Evolutionary conservation across 2,113 vertebrate genomes (phyloP).

Genomic region (Hippocampus barbouri): DNA sequence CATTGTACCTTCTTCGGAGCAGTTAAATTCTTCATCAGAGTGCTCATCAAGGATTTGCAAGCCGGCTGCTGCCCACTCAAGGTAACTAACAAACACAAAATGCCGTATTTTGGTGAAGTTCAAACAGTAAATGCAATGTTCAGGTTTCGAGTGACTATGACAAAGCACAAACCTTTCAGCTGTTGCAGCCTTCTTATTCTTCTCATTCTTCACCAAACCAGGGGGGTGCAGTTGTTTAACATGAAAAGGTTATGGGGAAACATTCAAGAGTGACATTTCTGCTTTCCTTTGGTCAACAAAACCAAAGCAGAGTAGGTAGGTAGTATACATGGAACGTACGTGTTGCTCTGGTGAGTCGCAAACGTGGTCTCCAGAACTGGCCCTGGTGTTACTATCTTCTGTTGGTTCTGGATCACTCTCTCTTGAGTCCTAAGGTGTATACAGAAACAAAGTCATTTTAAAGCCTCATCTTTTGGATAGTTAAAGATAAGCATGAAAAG

Average conservation of each 20-base stretch:
- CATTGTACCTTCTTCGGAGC: neutral
- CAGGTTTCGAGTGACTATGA: neutral
- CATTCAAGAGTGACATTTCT: neutral
- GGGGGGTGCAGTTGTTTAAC: no score
- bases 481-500: neutral
- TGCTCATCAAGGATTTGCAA: slow-evolving; percentile 2
- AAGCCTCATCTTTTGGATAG: neutral
- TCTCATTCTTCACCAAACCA: no score
- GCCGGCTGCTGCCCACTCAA: neutral
- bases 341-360: slow-evolving; percentile 63
- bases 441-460: neutral
- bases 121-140: neutral
- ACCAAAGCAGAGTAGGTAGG: neutral
- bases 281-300: neutral
- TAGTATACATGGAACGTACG: slow-evolving; percentile 41
- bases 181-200: slow-evolving; percentile 31
- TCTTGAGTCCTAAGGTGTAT: slow-evolving; percentile 60
- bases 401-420: slow-evolving; percentile 46
- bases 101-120: neutral
- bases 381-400: slow-evolving; percentile 61
- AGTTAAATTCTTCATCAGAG: slow-evolving; percentile 1
- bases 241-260: neutral
- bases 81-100: neutral
- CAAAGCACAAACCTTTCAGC: slow-evolving; percentile 61
- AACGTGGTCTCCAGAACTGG: slow-evolving; percentile 65